phyloP scores from a whole-genome alignment of 2,113 vertebrate species.

The Typhlomys cinereus region DNA sequence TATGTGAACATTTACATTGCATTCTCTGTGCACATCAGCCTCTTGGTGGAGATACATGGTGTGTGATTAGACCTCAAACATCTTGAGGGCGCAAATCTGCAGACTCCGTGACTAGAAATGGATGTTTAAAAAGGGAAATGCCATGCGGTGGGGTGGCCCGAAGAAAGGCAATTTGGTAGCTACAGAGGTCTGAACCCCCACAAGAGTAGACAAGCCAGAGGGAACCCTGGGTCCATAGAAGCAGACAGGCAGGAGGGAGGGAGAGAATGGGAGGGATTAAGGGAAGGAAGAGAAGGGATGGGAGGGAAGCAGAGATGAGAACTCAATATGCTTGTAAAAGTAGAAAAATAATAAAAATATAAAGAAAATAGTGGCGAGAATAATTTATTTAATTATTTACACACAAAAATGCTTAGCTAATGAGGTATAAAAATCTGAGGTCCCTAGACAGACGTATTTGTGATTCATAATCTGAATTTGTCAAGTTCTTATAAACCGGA shows the following conservation, averaged over 20 bases:
- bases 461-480: not conserved
- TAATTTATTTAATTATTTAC: not conserved
- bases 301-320: too few species aligned
- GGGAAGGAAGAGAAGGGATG: too few species aligned
- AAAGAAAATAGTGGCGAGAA: conserved; percentile 13
- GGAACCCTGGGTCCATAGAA: too few species aligned
- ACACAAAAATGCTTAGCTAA: conserved; percentile 4
- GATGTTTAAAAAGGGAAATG: too few species aligned
- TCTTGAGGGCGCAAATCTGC: conserved; percentile 20
- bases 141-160: too few species aligned
- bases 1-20: conserved; percentile 55
- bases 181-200: too few species aligned
- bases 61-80: conserved; percentile 34
- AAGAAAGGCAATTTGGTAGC: too few species aligned
- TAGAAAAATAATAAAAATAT: too few species aligned
- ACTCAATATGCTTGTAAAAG: too few species aligned
- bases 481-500: not conserved
- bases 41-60: not conserved
- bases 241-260: too few species aligned
- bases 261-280: too few species aligned
- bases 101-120: not conserved
- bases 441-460: not conserved
- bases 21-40: not conserved
- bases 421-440: not conserved
- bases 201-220: too few species aligned